phyloP scores from a whole-genome alignment of 2,113 vertebrate species.

The Amphiprion ocellaris region DNA sequence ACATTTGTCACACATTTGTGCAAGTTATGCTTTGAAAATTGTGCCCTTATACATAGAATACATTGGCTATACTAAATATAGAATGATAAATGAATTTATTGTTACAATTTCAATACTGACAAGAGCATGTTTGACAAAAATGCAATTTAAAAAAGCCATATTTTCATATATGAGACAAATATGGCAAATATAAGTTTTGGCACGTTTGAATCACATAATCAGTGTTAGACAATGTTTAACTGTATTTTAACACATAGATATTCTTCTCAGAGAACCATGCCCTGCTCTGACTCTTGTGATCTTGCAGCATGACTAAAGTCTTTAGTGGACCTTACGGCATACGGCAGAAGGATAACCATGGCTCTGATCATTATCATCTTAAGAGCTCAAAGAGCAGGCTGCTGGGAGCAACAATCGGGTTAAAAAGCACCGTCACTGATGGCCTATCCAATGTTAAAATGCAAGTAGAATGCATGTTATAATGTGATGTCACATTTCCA shows the following conservation, averaged over 20 bases:
- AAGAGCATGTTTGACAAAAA: no score
- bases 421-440: conserved; percentile 15
- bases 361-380: conserved; percentile 51
- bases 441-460: background rate
- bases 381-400: conserved; percentile 60
- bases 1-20: no score
- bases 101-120: no score
- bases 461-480: background rate
- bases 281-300: conserved; percentile 3
- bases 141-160: no score
- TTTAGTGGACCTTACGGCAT: conserved; percentile 16
- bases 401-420: background rate
- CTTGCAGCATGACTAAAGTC: conserved; percentile 16
- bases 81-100: no score
- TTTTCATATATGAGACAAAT: no score
- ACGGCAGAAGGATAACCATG: conserved; percentile 30
- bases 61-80: no score
- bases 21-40: no score
- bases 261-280: no score
- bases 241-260: background rate
- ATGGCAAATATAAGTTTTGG: background rate
- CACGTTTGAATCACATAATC: background rate
- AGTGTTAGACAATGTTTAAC: background rate
- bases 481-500: no score
- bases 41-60: no score